Base-by-base conservation (phyloP, 1,140 invertebrate species). In the Lithobius niger region DNA sequence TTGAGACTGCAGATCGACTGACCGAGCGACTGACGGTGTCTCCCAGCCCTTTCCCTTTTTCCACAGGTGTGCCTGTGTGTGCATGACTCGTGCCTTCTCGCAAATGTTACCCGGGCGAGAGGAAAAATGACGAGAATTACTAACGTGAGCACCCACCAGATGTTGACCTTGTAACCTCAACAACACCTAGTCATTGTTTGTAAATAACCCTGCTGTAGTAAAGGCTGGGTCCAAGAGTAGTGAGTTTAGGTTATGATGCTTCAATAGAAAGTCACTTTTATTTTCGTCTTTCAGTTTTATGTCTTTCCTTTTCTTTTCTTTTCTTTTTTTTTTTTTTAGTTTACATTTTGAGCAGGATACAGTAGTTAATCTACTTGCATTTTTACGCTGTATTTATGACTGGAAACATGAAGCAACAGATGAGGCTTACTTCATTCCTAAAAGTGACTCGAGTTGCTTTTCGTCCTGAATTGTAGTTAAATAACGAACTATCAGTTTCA, bases 201-300 rank as follows among this genome's bases (percentile, higher is more conserved):
- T 50, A 27, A 26, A 27, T 50, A 50, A n/a, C 48, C 21, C 48
- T 50, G 48, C 48, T 50, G 48, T 50, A 50, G 48, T 26, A 50
- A 50, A 50, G 48, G 48, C 48, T 50, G 48, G 48, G 48, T 50
- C 48, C 48, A 50, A 26, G 48, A 19, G 25, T 27, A 50, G 13
- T 50, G 24, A 27, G 15, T 47, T 47, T 18, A 15, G 10, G 6
- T 47, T 18, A 6, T 21, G 13, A 47, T 18, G 44, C 22, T 13
- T 18, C 10, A 21, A 47, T 15, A 6, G 22, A 47, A 47, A 47
- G 22, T 18, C 10, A 21, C 22, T 47, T 47, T 47, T 13, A 18
- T 47, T 10, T 21, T 47, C 13, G 22, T 10, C 22, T 47, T 47
- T 13, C 6, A 47, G 31, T 10, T 10, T 10, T n/a, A 36, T 36